A percentile compares a stretch with the other conserved stretches of the same genome.
Conservation (phyloP, 2,797 vertebrate species). For the Sebastiscus albofasciatus region DNA sequence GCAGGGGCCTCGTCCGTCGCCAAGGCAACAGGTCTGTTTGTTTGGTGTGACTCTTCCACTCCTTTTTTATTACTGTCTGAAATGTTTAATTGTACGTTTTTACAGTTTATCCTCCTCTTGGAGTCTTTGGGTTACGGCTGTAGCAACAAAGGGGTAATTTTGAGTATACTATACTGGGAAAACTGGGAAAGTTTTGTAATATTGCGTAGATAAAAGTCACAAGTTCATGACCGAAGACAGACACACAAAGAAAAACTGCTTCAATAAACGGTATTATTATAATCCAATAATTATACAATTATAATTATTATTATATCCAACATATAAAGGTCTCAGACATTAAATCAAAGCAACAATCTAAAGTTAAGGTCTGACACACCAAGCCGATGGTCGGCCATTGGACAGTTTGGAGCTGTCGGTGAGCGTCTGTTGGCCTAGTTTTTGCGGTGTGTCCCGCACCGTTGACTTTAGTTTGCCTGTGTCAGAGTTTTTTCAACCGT, state of each 20-base stretch:
- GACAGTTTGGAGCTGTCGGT: too few species aligned
- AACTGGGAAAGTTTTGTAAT: not conserved
- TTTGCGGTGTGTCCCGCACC: too few species aligned
- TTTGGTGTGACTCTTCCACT: constrained; percentile 64
- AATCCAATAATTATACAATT: not conserved
- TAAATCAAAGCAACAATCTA: constrained; percentile 14
- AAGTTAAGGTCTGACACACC: not conserved
- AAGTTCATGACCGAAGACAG: not conserved
- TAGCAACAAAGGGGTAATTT: constrained; percentile 6
- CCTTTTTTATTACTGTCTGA: constrained; percentile 59
- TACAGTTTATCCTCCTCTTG: constrained; percentile 43
- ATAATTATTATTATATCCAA: too few species aligned
- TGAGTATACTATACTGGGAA: not conserved
- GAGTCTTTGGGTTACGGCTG: not conserved
- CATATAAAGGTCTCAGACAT: constrained; percentile 1
- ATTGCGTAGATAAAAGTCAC: not conserved
- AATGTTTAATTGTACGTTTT: constrained; percentile 68
- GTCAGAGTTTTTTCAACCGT: too few species aligned
- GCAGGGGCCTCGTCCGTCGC: constrained; percentile 51
- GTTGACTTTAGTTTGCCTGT: too few species aligned
- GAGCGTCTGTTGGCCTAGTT: too few species aligned
- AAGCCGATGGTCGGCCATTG: too few species aligned
- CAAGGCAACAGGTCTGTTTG: constrained; percentile 72
- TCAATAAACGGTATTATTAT: not conserved
- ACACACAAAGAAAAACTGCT: not conserved